Evolutionary conservation across 2,113 vertebrate genomes (phyloP).

Genomic region (Colistium nudipinnis): DNA sequence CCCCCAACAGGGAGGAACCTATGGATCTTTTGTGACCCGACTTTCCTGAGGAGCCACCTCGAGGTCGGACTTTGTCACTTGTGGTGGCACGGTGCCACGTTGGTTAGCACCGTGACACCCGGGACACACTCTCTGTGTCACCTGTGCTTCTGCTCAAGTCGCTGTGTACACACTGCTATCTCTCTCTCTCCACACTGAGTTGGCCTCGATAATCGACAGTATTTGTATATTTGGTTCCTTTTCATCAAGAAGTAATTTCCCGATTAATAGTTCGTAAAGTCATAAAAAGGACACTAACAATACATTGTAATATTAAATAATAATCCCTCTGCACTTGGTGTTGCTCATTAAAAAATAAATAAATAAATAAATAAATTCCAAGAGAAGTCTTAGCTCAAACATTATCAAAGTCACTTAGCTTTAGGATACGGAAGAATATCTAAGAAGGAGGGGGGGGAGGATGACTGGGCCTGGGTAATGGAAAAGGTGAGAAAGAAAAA

Average conservation of each 20-base stretch:
- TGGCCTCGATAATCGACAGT: too few relatives aligned
- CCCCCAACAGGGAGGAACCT: constrained; percentile 41
- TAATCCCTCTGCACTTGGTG: too few relatives aligned
- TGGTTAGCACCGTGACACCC: constrained; percentile 42
- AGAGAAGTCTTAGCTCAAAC: not conserved
- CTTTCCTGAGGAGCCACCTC: constrained; percentile 48
- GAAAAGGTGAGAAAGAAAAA: not conserved
- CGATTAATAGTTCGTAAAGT: too few relatives aligned
- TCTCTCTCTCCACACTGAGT: too few relatives aligned
- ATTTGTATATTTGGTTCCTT: too few relatives aligned
- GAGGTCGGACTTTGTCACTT: constrained; percentile 43
- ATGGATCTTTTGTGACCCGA: constrained; percentile 56
- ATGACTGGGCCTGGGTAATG: not conserved
- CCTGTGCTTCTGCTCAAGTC: not conserved
- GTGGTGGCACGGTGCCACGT: constrained; percentile 38
- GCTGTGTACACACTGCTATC: too few relatives aligned
- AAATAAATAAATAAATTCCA: too few relatives aligned
- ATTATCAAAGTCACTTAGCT: not conserved
- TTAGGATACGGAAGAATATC: not conserved
- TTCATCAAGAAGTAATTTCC: too few relatives aligned
- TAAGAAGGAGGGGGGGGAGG: not conserved
- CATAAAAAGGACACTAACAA: too few relatives aligned
- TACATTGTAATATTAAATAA: too few relatives aligned
- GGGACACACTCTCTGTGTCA: not conserved
- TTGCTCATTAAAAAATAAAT: too few relatives aligned